Base-by-base conservation (phyloP, 2,113 vertebrate species). In the Leptosomus discolor region DNA sequence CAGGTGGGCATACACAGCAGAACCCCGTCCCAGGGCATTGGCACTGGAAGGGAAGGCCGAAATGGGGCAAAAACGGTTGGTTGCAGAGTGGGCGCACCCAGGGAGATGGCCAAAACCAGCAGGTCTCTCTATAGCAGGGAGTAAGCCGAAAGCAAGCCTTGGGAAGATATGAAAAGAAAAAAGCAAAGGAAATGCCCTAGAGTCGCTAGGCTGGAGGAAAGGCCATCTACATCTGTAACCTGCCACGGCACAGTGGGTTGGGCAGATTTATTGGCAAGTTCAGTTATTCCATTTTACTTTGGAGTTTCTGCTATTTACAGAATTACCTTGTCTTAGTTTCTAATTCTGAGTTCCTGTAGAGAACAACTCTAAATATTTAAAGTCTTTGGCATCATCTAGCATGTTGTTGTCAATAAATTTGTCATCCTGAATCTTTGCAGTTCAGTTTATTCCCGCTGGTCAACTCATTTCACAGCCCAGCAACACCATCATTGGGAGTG, bases 181-280 rank as follows among this genome's bases (percentile, higher is more conserved):
- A n/a, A 81, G 26, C 0, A 0, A 74, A 64, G 34, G 50, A 64
- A 79, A 69, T 21, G 1, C 30, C 11, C 18, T 30, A 8, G 30
- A 54, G 43, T 10, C 34, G n/a, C 27, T 29, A 32, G 32, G 12
- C 11, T 37, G 23, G 17, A 45, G 23, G 15, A 74, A 65, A 51
- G 17, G 43, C 27, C 18, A 3, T 20, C 26, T 57, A 30, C 20
- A n/a, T 16, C 56, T 11, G 9, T 12, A 41, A 64, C 11, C 12
- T n/a, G n/a, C 15, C 22, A 34, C 0, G 8, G 22, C 4, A 27
- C 0, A 0, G 36, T 21, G 15, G 32, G 10, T 5, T 32, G 22
- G 36, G 26, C 24, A 67, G 41, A 23, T 56, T 27, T 56, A 4
- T 27, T 43, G 26, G 57, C 18, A 71, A 50, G 11, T 26, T 70